Evolutionary conservation across 1,140 invertebrate species (phyloP).

Genomic region (Augochlora pura): DNA sequence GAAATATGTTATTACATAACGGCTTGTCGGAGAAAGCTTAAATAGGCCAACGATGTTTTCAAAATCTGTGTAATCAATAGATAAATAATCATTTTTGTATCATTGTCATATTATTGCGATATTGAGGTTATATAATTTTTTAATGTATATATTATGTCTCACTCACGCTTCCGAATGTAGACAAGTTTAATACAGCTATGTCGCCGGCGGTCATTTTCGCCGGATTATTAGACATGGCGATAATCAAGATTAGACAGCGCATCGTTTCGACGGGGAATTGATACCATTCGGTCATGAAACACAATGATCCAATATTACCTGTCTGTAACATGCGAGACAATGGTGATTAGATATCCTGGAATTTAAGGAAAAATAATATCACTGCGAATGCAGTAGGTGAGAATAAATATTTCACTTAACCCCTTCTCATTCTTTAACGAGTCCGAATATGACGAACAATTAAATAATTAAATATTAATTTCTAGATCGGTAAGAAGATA

Average conservation of each 20-base stretch:
- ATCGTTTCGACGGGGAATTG: slow-evolving; percentile 46
- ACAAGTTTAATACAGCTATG: slow-evolving; percentile 57
- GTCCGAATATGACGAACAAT: no score
- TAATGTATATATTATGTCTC: no score
- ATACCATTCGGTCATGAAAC: slow-evolving; percentile 64
- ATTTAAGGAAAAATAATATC: no score
- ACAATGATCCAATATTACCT: slow-evolving; percentile 50
- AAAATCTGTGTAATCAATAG: slow-evolving; percentile 30
- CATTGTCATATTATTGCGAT: no score
- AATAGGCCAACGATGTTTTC: slow-evolving; percentile 55
- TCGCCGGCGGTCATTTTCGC: slow-evolving; percentile 55
- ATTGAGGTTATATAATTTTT: not conserved
- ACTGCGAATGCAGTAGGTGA: no score
- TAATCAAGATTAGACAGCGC: slow-evolving; percentile 54
- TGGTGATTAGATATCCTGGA: no score
- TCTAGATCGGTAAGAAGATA: no score
- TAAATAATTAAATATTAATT: no score
- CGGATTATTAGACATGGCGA: slow-evolving; percentile 51
- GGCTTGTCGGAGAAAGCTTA: slow-evolving; percentile 48
- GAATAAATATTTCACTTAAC: no score
- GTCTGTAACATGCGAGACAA: slow-evolving; percentile 37
- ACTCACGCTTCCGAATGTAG: slow-evolving; percentile 58
- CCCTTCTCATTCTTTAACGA: no score
- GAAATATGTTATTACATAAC: slow-evolving; percentile 16
- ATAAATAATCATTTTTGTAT: no score